Conservation (phyloP, 2,888 invertebrate genomes). For the Watsonalla binaria region DNA sequence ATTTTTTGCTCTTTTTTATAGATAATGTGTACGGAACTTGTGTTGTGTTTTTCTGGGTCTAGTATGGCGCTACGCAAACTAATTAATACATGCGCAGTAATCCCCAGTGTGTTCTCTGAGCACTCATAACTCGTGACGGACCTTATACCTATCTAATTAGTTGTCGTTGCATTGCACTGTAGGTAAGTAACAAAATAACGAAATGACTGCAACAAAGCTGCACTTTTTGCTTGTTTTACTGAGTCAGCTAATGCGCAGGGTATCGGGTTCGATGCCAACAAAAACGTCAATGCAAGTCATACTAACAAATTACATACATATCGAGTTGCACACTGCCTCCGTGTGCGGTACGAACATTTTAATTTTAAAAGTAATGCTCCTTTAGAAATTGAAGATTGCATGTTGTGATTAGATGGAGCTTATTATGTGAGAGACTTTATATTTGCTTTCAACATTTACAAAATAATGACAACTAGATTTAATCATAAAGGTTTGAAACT, state of each 20-base stretch:
- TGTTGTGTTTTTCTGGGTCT: too few relatives aligned
- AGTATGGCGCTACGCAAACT: too few relatives aligned
- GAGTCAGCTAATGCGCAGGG: slow-evolving; percentile 50
- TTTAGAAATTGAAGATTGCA: not conserved
- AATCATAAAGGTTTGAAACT: too few relatives aligned
- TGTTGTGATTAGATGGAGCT: not conserved
- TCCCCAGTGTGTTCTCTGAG: too few relatives aligned
- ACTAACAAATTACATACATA: slow-evolving; percentile 37
- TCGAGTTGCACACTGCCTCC: slow-evolving; percentile 17
- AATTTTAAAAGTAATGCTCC: not conserved
- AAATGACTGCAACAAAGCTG: slow-evolving; percentile 2
- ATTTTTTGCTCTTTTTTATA: too few relatives aligned
- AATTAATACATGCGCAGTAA: too few relatives aligned
- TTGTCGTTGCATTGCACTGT: not conserved
- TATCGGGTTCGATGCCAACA: slow-evolving; percentile 31
- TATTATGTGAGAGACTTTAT: too few relatives aligned
- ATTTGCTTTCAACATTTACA: too few relatives aligned
- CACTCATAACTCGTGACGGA: too few relatives aligned
- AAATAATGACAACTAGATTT: too few relatives aligned
- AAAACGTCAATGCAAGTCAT: slow-evolving; percentile 49
- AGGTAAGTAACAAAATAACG: not conserved
- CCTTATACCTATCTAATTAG: not conserved
- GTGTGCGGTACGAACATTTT: not conserved
- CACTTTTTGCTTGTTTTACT: slow-evolving; percentile 22
- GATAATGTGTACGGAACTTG: too few relatives aligned